A percentile compares a stretch with the other conserved stretches of the same genome.
Conservation (phyloP, 2,113 vertebrate genomes). For the Girardinichthys multiradiatus region DNA sequence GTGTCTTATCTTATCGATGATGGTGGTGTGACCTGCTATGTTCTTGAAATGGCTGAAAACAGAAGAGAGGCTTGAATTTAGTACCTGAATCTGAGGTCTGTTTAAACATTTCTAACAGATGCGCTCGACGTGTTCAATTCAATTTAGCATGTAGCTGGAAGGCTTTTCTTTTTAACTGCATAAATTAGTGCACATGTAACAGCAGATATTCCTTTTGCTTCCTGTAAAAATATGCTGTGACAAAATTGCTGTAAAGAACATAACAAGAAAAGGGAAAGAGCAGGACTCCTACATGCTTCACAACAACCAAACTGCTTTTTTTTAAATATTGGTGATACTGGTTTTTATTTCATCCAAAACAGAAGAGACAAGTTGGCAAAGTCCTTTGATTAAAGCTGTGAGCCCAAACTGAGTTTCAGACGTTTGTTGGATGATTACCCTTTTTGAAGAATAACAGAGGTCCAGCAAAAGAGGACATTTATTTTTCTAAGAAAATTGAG, state of each 20-base stretch:
- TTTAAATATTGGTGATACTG: background rate
- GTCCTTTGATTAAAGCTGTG: background rate
- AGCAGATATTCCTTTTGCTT: background rate
- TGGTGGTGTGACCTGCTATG: too few relatives aligned
- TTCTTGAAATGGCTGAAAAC: background rate
- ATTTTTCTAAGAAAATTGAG: conserved; percentile 21
- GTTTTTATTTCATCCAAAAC: background rate
- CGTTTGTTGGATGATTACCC: background rate
- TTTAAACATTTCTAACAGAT: background rate
- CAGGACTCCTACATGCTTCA: conserved; percentile 1
- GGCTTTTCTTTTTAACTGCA: background rate
- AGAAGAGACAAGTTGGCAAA: background rate
- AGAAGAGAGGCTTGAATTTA: background rate
- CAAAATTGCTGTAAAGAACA: background rate
- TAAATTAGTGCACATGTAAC: background rate
- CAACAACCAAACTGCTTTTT: background rate
- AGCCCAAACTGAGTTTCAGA: background rate
- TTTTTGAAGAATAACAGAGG: background rate
- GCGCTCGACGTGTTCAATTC: background rate
- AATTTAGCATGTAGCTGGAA: background rate
- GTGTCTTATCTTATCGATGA: background rate
- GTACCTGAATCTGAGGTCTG: background rate
- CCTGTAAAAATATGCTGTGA: background rate
- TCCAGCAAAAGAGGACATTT: conserved; percentile 9
- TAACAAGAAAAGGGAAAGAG: background rate